Evolutionary conservation across 2,113 vertebrate genomes (phyloP).

Genomic region (Colinus virginianus): DNA sequence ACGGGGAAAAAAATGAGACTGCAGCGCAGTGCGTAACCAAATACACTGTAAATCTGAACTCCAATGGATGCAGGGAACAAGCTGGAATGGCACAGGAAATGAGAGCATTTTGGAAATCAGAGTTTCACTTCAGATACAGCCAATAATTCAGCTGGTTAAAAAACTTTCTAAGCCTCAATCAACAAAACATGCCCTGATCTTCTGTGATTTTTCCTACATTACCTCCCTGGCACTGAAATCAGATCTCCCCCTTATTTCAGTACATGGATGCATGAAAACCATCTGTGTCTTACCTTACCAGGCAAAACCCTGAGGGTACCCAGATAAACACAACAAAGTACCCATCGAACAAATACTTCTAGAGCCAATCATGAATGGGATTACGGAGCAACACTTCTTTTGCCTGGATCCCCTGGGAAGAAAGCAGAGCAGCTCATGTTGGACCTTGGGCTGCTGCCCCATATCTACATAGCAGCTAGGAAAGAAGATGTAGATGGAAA

Average conservation of each 20-base stretch:
- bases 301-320: neutral
- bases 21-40: constrained; percentile 1
- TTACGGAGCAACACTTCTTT: neutral
- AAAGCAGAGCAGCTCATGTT: accelerated
- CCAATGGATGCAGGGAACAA: constrained; percentile 27
- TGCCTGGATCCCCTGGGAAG: neutral
- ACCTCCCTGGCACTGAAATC: neutral
- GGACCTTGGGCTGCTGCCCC: neutral
- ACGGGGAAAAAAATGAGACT: neutral
- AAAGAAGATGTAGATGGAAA: neutral
- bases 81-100: constrained; percentile 44
- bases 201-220: neutral
- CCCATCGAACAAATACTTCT: neutral
- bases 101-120: constrained; percentile 27
- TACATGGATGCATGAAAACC: accelerated
- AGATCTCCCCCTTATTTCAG: neutral
- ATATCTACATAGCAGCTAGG: neutral
- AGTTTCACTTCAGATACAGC: constrained; percentile 37
- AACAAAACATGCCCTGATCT: neutral
- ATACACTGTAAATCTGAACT: constrained; percentile 40
- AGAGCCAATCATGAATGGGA: neutral
- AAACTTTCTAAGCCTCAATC: constrained; percentile 14
- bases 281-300: neutral
- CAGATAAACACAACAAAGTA: neutral
- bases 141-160: constrained; percentile 33